A percentile compares a stretch with the other conserved stretches of the same genome.
Conservation (phyloP, 2,888 invertebrate genomes). For the Drosophila pseudotakahashii region DNA sequence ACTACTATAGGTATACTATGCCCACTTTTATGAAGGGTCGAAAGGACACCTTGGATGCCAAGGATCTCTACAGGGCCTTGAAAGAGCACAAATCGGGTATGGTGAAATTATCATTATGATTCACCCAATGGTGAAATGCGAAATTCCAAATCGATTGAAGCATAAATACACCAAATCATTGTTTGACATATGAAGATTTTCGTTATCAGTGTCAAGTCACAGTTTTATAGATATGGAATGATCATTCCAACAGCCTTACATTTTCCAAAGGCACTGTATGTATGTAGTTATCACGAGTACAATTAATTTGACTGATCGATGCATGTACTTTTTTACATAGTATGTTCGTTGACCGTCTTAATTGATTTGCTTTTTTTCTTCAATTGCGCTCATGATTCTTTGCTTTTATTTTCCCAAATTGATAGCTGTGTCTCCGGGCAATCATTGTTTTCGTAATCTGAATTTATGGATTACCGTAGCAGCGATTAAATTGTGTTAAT, state of each 20-base stretch:
- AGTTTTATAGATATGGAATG: neutral
- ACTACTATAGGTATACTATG: slow-evolving; percentile 88
- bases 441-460: slow-evolving; percentile 34
- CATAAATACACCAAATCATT: neutral
- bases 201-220: slow-evolving; percentile 20
- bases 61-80: slow-evolving; percentile 90
- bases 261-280: slow-evolving; percentile 16
- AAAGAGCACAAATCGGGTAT: slow-evolving; percentile 88
- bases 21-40: slow-evolving; percentile 91
- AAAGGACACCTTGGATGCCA: slow-evolving; percentile 88
- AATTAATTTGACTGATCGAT: slow-evolving; percentile 43
- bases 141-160: neutral
- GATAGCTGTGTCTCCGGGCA: slow-evolving; percentile 25
- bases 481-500: slow-evolving; percentile 22
- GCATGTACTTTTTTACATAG: slow-evolving; percentile 31
- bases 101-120: slow-evolving; percentile 9
- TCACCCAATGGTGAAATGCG: slow-evolving; percentile 1
- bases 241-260: slow-evolving; percentile 2
- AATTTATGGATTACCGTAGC: slow-evolving; percentile 17
- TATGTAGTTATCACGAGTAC: slow-evolving; percentile 21
- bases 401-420: slow-evolving; percentile 19
- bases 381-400: slow-evolving; percentile 27
- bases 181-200: neutral
- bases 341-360: slow-evolving; percentile 46
- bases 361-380: slow-evolving; percentile 30